Evolutionary conservation across 2,888 invertebrate species (phyloP).

Genomic region (Synanthedon vespiformis): DNA sequence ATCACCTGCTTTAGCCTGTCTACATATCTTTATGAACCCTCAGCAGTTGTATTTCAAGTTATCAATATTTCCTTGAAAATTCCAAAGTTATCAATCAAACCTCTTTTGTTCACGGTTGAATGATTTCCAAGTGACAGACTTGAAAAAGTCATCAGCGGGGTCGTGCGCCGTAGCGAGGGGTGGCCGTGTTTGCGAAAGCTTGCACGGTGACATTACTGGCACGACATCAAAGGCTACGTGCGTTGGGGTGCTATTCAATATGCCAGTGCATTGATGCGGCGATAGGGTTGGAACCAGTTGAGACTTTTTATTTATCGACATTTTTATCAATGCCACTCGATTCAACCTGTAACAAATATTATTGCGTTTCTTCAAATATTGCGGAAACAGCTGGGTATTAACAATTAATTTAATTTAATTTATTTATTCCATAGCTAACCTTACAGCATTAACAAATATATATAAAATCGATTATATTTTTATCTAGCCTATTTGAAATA

Average conservation of each 20-base stretch:
- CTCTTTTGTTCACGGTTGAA: background rate
- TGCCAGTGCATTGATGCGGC: conserved; percentile 24
- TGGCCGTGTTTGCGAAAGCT: background rate
- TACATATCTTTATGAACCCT: too few species aligned
- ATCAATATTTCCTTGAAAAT: background rate
- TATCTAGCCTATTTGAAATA: too few species aligned
- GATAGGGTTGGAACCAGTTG: conserved; percentile 13
- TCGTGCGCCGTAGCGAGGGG: background rate
- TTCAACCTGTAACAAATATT: too few species aligned
- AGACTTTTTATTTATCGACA: background rate
- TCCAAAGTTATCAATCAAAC: background rate
- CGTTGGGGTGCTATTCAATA: conserved; percentile 26
- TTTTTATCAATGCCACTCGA: conserved; percentile 6
- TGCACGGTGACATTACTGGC: conserved; percentile 14
- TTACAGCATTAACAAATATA: too few species aligned
- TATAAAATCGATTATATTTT: too few species aligned
- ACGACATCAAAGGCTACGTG: conserved; percentile 32
- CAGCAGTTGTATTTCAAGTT: too few species aligned
- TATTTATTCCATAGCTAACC: too few species aligned
- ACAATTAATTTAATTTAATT: too few species aligned
- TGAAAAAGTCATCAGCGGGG: background rate
- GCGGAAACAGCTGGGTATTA: too few species aligned
- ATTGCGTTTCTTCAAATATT: too few species aligned
- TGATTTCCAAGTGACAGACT: background rate
- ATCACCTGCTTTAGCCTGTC: too few species aligned